Conservation (phyloP, 2,888 invertebrate species). For the Toxonevra muliebris region DNA sequence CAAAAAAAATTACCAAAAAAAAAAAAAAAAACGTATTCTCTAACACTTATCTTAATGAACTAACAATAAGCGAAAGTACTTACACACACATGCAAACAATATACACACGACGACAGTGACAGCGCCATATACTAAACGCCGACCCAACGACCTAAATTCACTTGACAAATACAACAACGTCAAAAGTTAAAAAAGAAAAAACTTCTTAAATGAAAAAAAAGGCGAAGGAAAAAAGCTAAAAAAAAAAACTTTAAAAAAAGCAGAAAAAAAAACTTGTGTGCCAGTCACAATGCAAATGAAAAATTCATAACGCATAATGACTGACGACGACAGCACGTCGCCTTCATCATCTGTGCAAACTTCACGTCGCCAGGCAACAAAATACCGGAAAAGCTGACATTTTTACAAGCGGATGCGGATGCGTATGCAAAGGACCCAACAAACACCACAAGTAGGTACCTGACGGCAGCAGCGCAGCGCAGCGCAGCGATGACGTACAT, state of each 20-base stretch:
- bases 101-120: too few relatives aligned
- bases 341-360: constrained; percentile 2
- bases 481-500: too few relatives aligned
- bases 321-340: constrained; percentile 45
- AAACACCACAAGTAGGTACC: not conserved
- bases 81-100: too few relatives aligned
- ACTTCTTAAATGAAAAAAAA: constrained; percentile 4
- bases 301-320: constrained; percentile 62
- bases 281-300: constrained; percentile 44
- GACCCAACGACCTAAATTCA: too few relatives aligned
- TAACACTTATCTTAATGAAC: too few relatives aligned
- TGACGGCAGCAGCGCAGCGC: too few relatives aligned
- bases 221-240: not conserved
- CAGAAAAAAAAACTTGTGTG: constrained; percentile 21
- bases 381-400: constrained; percentile 48
- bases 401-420: constrained; percentile 53
- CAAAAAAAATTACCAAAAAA: too few relatives aligned
- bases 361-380: constrained; percentile 29
- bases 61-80: too few relatives aligned
- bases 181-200: constrained; percentile 9
- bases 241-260: constrained; percentile 4
- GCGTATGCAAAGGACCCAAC: constrained; percentile 48
- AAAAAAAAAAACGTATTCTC: too few relatives aligned
- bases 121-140: too few relatives aligned
- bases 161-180: too few relatives aligned